phyloP scores from a whole-genome alignment of 35 echinoderm and acorn worm genomes.

The Amphiura filiformis region DNA sequence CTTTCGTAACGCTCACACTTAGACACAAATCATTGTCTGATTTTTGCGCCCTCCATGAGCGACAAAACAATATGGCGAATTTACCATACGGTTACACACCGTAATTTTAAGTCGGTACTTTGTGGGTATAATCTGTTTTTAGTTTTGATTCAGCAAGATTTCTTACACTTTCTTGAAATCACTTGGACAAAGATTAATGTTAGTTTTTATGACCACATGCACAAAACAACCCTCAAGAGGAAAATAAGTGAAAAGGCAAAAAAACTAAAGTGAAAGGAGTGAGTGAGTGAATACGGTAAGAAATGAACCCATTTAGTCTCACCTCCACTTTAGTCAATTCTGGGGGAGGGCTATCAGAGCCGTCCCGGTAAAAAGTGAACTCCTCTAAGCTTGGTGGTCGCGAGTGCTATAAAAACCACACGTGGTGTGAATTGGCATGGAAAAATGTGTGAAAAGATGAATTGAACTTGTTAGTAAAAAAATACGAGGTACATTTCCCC shows the following conservation, averaged over 20 bases:
- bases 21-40: no score
- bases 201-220: constrained; percentile 4
- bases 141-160: no score
- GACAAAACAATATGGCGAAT: no score
- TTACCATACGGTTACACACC: no score
- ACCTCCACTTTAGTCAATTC: background rate
- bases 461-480: background rate
- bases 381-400: constrained; percentile 12
- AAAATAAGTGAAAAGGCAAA: no score
- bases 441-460: background rate
- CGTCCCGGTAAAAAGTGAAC: background rate
- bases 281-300: background rate
- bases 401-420: background rate
- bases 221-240: background rate
- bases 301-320: background rate
- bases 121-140: no score
- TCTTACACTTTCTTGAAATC: background rate
- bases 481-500: no score
- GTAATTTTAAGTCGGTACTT: no score
- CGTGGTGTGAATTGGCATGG: background rate
- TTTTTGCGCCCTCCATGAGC: no score
- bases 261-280: background rate
- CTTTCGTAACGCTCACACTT: no score
- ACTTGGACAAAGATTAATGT: background rate
- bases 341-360: background rate